Evolutionary conservation across 2,797 vertebrate species (phyloP).

Genomic region (Streptopelia turtur): DNA sequence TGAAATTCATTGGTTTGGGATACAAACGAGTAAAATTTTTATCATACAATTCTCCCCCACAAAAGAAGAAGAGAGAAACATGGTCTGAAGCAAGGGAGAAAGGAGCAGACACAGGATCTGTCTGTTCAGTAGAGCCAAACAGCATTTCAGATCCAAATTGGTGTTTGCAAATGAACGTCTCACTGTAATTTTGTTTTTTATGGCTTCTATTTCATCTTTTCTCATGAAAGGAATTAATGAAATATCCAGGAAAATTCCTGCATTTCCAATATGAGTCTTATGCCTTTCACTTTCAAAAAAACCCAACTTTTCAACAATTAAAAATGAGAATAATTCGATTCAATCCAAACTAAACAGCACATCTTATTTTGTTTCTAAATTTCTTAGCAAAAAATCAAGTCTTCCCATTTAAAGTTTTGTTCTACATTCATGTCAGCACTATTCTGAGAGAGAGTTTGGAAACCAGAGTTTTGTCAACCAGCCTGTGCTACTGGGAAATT

Average conservation of each 20-base stretch:
- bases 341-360: background rate
- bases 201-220: background rate
- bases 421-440: background rate
- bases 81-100: background rate
- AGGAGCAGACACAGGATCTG: background rate
- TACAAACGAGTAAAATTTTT: background rate
- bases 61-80: background rate
- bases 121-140: background rate
- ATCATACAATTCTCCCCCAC: background rate
- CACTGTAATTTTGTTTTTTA: background rate
- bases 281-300: background rate
- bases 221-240: background rate
- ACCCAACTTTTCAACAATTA: background rate
- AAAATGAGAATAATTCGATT: background rate
- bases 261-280: background rate
- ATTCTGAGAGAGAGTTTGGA: background rate
- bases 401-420: background rate
- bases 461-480: background rate
- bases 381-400: background rate
- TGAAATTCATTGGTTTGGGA: background rate
- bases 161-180: background rate
- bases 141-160: background rate
- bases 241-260: background rate
- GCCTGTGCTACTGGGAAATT: background rate
- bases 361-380: background rate